Percentiles rank a stretch among this genome's conserved stretches.
Evolutionary conservation across 2,113 vertebrate species (phyloP).

Genomic region (Acanthochromis polyacanthus): DNA sequence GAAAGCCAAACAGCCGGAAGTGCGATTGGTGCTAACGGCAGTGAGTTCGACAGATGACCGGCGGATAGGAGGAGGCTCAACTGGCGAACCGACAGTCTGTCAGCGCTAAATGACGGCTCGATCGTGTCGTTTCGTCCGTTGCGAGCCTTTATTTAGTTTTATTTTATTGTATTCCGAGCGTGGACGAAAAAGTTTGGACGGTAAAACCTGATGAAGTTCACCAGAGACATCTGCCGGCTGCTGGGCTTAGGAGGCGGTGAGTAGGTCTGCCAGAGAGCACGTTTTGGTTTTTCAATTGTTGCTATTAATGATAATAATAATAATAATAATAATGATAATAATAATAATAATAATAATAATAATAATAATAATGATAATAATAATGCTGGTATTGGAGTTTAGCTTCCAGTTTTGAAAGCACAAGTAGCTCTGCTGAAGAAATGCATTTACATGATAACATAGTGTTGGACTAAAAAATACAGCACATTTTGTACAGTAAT

Average conservation of each 20-base stretch:
- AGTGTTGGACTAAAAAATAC: too few relatives aligned
- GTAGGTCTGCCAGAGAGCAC: conserved; percentile 11
- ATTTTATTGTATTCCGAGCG: background rate
- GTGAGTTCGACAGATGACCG: background rate
- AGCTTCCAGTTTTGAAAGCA: too few relatives aligned
- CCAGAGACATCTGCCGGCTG: conserved; percentile 65
- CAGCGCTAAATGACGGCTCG: background rate
- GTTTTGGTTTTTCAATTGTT: background rate
- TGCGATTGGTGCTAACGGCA: rapidly evolving
- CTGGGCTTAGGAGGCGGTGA: conserved; percentile 70
- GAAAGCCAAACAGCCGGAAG: background rate
- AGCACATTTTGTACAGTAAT: too few relatives aligned
- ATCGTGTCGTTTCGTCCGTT: background rate
- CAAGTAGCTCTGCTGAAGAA: too few relatives aligned
- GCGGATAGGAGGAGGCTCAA: background rate
- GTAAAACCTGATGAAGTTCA: conserved; percentile 63
- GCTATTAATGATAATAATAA: too few relatives aligned
- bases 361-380: too few relatives aligned
- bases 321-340: too few relatives aligned
- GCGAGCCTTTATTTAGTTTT: too few relatives aligned
- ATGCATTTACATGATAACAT: too few relatives aligned
- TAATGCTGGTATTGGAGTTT: too few relatives aligned
- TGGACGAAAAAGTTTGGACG: conserved; percentile 31
- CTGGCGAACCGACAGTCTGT: background rate
- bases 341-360: too few relatives aligned